Base-by-base conservation (phyloP, 2,113 vertebrate genomes). In the Canis aureus region DNA sequence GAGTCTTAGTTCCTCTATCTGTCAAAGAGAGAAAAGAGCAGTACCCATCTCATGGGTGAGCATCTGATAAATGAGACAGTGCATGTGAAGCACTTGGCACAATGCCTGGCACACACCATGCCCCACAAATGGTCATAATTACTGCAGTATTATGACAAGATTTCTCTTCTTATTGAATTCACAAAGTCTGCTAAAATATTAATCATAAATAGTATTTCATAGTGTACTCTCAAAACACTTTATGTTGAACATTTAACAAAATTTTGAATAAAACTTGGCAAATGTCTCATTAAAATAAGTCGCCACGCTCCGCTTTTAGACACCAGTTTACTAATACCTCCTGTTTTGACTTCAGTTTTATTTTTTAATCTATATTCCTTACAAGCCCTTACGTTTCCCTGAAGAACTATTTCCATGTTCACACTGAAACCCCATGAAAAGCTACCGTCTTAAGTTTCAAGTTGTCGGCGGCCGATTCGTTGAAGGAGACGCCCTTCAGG, bases 401-500 rank as follows among this genome's bases (percentile, higher is more conserved):
- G 71, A 95, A 97, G 8, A 97, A 78, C 66, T 96, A 43, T 69
- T 95, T 94, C 80, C 60, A 84, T 60, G 85, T 80, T 94, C 51
- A 95, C 32, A 62, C 17, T 85, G 32, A 59, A 96, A 95, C 64
- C 76, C 88, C 84, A 96, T 1, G 32, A 73, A 90, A 96, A 95
- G 38, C 79, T 99, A 99, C 99, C 99, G 99, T 99, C 99, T 99
- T 99, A 82, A 99, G 98, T 98, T 99, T 99, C 97, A 99, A 99
- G 98, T 99, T 99, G 97, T 99, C 99, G 8, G 99, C 99, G 2
- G 99, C 99, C 0, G 99, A 99, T 98, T 99, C 99, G 1, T 99
- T 99, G 97, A 99, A 99, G 96, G 99, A 99, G 97, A 99, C 99
- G 73, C 99, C 99, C 98, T 99, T 99, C 97, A 99, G 99, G 97